phyloP scores from a whole-genome alignment of 2,113 vertebrate species.

The Tangachromis dhanisi region DNA sequence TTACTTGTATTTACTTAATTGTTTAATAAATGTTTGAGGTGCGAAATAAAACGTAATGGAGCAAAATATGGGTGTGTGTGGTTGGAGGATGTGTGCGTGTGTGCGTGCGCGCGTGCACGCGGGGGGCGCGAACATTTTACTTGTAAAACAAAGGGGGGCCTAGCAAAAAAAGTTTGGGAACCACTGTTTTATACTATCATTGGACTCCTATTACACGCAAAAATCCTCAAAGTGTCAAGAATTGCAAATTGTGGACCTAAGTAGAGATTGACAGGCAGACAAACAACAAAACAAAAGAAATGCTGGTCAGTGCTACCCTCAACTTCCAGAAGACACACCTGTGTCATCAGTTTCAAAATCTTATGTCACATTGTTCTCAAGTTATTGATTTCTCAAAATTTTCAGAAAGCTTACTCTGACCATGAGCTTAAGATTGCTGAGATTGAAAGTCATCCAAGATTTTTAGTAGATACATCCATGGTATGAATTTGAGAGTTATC shows the following conservation, averaged over 20 bases:
- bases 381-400: background rate
- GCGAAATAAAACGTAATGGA: background rate
- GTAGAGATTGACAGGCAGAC: background rate
- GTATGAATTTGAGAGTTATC: background rate
- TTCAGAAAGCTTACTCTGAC: background rate
- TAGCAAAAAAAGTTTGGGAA: background rate
- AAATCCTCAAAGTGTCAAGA: background rate
- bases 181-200: background rate
- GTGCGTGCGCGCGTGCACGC: rapidly evolving
- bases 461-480: background rate
- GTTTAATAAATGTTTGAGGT: background rate
- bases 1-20: background rate
- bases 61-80: background rate
- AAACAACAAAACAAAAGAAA: background rate
- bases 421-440: background rate
- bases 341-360: background rate
- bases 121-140: background rate
- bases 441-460: background rate
- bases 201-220: background rate
- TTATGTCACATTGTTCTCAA: background rate
- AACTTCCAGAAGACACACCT: background rate
- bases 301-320: background rate
- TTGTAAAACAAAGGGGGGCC: background rate
- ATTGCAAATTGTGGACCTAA: background rate
- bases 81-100: background rate